Evolutionary conservation across 2,797 vertebrate genomes (phyloP), one percentile per base, ranked within the genome.

Genomic region (Lepus oiostolus): DNA sequence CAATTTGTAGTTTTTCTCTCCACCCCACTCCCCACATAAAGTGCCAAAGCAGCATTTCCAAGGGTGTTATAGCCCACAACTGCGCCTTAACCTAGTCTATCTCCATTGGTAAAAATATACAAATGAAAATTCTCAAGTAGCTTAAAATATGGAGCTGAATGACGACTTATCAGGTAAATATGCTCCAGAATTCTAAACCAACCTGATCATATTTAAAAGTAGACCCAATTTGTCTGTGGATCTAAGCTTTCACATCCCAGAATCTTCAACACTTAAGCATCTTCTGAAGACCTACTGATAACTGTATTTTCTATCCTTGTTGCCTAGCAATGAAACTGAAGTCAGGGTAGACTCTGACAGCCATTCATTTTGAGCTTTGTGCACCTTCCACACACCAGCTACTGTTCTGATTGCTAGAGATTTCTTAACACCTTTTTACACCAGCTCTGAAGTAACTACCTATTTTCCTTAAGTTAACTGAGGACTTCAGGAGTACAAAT

Each of bases 391-490:
- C 17, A 76, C 28, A 6, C 30, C 42, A 54, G 24, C 14, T 19
- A 83, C 28, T 54, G 42, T 70, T 60, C 88, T 63, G 77, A 82
- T 0, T 79, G 28, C 28, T 50, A 60, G 1, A 35, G 28, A 70
- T 92, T 95, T 74, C 70, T 85, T 58, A 74, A 86, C 79, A 95
- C 6, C 68, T 62, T 85, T 87, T 71, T 42, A 70, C 5, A 71
- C n/a, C 30, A 85, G 62, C 19, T 92, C 42, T 83, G 71, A 79
- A 80, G 62, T 81, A 88, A 74, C 68, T 62, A 81, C 22, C 52
- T 71, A 85, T 52, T 89, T 79, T 52, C 38, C 52, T 88, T 52
- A 85, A 95, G 83, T 77, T 21, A 70, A 79, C 22, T 71, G 60
- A 79, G 54, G n/a, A n/a, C 19, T 7, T 60, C 21, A 82, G 4